A percentile compares a stretch with the other conserved stretches of the same genome.
Evolutionary conservation across 2,113 vertebrate species (phyloP).

Genomic region (Ceyx melanurus): DNA sequence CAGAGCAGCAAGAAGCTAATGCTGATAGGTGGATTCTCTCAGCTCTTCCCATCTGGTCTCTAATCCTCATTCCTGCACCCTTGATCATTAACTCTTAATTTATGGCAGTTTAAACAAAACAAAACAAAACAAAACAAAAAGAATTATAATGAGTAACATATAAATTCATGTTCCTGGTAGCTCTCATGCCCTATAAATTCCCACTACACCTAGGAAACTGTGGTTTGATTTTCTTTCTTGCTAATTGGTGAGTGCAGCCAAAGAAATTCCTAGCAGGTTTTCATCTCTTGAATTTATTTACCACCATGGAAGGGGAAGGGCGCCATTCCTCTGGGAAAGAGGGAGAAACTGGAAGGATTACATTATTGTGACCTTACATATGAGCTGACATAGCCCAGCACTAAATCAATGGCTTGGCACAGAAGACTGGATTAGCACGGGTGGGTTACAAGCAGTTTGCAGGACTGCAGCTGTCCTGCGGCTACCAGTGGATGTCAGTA

Average conservation of each 20-base stretch:
- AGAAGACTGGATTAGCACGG: constrained; percentile 29
- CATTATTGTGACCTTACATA: constrained; percentile 63
- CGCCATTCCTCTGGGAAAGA: constrained; percentile 18
- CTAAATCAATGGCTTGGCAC: constrained; percentile 66
- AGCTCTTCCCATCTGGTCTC: constrained; percentile 32
- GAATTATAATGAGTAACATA: constrained; percentile 31
- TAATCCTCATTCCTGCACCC: constrained; percentile 31
- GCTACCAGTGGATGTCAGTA: constrained; percentile 70
- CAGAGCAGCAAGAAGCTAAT: neutral
- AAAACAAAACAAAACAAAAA: neutral
- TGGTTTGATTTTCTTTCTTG: constrained; percentile 45
- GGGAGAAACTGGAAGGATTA: constrained; percentile 48
- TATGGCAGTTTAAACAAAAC: constrained; percentile 44
- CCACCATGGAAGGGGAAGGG: constrained; percentile 21
- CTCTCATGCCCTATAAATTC: constrained; percentile 32
- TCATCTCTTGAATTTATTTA: constrained; percentile 64
- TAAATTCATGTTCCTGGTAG: constrained; percentile 30
- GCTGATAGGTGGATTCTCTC: fast-evolving
- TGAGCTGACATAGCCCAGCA: constrained; percentile 38
- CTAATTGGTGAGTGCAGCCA: constrained; percentile 32
- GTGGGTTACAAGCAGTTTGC: constrained; percentile 24
- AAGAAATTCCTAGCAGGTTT: constrained; percentile 54
- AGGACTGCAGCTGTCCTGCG: neutral
- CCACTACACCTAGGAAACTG: constrained; percentile 54
- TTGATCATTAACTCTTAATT: constrained; percentile 49